phyloP scores from a whole-genome alignment of 2,888 invertebrate genomes.

The Platycheirus rosarum region DNA sequence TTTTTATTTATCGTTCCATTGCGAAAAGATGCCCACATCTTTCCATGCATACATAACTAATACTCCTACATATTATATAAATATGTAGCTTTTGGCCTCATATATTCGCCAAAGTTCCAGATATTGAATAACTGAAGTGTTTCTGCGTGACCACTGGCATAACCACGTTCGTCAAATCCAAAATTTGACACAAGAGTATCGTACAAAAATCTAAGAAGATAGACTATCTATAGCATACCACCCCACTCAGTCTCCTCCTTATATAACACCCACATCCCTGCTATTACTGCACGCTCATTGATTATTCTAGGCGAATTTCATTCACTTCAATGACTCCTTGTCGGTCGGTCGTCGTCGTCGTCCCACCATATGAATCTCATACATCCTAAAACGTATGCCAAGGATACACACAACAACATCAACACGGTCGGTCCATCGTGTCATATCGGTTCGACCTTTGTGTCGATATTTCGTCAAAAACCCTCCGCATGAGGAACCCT shows the following conservation, averaged over 20 bases:
- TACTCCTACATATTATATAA: too few species aligned
- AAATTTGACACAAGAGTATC: constrained; percentile 69
- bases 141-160: constrained; percentile 63
- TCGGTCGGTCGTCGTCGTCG: neutral
- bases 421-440: constrained; percentile 44
- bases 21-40: too few species aligned
- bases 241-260: neutral
- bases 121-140: constrained; percentile 71
- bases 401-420: constrained; percentile 11
- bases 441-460: constrained; percentile 48
- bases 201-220: constrained; percentile 61
- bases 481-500: constrained; percentile 40
- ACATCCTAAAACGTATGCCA: constrained; percentile 9
- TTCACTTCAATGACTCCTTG: constrained; percentile 62
- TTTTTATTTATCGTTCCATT: too few species aligned
- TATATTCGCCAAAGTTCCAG: neutral
- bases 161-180: constrained; percentile 70
- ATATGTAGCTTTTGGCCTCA: too few species aligned
- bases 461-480: constrained; percentile 60
- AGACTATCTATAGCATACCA: constrained; percentile 47
- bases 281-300: constrained; percentile 57
- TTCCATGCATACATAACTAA: too few species aligned
- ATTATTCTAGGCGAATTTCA: constrained; percentile 69
- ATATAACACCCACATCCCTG: neutral
- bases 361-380: neutral